Conservation (phyloP, 2,888 invertebrate species). For the Drosophila cognata region DNA sequence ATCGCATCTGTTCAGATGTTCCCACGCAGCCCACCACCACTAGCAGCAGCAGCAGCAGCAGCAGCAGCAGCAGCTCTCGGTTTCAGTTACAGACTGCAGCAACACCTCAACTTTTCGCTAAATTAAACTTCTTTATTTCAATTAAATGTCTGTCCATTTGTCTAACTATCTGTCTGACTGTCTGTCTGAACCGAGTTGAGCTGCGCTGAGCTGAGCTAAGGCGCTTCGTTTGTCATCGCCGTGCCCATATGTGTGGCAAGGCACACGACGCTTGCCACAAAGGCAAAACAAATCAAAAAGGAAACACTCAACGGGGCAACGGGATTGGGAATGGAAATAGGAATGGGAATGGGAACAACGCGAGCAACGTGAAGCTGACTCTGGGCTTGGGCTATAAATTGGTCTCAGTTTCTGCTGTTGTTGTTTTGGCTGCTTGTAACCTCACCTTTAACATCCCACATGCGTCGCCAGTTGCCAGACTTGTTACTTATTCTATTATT, state of each 20-base stretch:
- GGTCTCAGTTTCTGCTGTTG: constrained; percentile 37
- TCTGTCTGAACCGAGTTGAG: constrained; percentile 33
- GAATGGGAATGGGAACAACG: constrained; percentile 76
- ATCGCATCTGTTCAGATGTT: constrained; percentile 50
- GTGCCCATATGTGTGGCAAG: constrained; percentile 75
- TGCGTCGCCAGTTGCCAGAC: constrained; percentile 69
- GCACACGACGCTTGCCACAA: constrained; percentile 62
- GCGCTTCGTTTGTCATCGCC: constrained; percentile 75
- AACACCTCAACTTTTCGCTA: constrained; percentile 70
- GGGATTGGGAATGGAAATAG: constrained; percentile 29
- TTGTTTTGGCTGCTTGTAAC: constrained; percentile 68
- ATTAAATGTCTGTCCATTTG: constrained; percentile 59
- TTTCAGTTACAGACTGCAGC: constrained; percentile 51
- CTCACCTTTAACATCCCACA: constrained; percentile 84
- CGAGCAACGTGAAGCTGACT: constrained; percentile 62
- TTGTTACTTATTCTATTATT: constrained; percentile 51
- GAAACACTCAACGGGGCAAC: constrained; percentile 23
- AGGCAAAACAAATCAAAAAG: constrained; percentile 52
- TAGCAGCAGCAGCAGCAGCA: constrained; percentile 1
- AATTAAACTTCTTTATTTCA: constrained; percentile 80
- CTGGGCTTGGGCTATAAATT: constrained; percentile 50
- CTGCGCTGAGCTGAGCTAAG: constrained; percentile 28
- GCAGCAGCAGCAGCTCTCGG: constrained; percentile 22
- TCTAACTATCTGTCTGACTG: constrained; percentile 25
- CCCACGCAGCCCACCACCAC: constrained; percentile 61